A percentile compares a stretch with the other conserved stretches of the same genome.
Evolutionary conservation across 2,113 vertebrate genomes (phyloP).

Genomic region (Notothenia rossii): DNA sequence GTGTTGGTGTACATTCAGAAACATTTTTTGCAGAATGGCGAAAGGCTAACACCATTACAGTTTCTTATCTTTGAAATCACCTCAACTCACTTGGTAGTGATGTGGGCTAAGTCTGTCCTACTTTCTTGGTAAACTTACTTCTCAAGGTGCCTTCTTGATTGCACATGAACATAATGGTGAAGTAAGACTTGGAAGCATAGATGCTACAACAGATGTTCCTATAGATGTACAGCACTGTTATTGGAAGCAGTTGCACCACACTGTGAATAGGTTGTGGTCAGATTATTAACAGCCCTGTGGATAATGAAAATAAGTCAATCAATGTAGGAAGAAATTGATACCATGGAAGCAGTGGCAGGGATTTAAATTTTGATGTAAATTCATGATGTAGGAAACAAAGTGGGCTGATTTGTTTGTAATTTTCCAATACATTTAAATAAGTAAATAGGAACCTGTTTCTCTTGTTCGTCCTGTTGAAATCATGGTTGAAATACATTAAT

Average conservation of each 20-base stretch:
- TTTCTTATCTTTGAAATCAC: conserved; percentile 6
- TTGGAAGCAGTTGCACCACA: not conserved
- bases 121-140: conserved; percentile 11
- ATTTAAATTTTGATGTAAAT: conserved; percentile 84
- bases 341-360: conserved; percentile 34
- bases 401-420: conserved; percentile 76
- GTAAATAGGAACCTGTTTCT: conserved; percentile 66
- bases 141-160: conserved; percentile 14
- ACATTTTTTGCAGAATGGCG: conserved; percentile 60
- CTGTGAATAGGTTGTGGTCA: not conserved
- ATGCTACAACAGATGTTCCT: not conserved
- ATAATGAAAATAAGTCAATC: conserved; percentile 70
- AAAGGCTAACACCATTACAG: conserved; percentile 17
- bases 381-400: conserved; percentile 83
- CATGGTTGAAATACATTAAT: conserved; percentile 12
- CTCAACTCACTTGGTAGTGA: conserved; percentile 19
- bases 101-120: conserved; percentile 22
- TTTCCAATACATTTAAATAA: conserved; percentile 75
- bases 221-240: not conserved
- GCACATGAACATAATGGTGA: conserved; percentile 9
- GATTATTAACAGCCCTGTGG: conserved; percentile 43
- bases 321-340: conserved; percentile 70
- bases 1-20: conserved; percentile 60
- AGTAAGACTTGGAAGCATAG: not conserved
- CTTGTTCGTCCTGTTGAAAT: conserved; percentile 8